A percentile compares a stretch with the other conserved stretches of the same genome.
phyloP scores from a whole-genome alignment of 2,797 vertebrate genomes.

The Sciurus vulgaris region DNA sequence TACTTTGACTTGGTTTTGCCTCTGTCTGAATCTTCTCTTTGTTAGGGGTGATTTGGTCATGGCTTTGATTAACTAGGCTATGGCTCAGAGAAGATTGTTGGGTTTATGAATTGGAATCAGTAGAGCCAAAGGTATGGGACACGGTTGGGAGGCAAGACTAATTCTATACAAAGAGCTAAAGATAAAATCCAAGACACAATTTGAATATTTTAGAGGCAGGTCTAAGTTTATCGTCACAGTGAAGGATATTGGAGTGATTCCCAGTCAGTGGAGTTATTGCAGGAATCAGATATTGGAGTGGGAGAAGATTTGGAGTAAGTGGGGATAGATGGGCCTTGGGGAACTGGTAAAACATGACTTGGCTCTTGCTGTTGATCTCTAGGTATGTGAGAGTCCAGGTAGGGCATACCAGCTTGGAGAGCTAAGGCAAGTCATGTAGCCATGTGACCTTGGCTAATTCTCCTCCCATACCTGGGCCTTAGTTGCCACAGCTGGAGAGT shows the following conservation, averaged over 20 bases:
- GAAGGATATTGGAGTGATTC: neutral
- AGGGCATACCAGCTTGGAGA: neutral
- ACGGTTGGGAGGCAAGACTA: neutral
- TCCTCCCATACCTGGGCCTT: neutral
- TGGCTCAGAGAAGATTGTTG: neutral
- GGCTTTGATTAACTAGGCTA: neutral
- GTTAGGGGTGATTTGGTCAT: neutral
- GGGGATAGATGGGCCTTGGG: neutral
- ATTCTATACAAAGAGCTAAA: neutral
- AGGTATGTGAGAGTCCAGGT: neutral
- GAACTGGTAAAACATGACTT: neutral
- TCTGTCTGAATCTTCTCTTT: neutral
- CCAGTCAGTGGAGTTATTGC: too few species aligned
- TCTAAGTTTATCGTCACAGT: neutral
- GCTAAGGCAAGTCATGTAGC: neutral
- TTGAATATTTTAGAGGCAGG: neutral
- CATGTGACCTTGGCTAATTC: neutral
- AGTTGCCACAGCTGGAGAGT: neutral
- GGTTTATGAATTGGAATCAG: neutral
- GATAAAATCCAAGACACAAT: neutral
- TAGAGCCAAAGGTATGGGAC: neutral
- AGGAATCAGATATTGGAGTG: neutral
- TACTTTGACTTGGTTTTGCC: neutral
- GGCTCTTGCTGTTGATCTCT: neutral
- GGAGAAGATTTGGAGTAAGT: neutral